These are phyloP conservation scores for Phoxinus dragarum DNA, from an alignment of 2,797 vertebrate genomes.

Conservation along the genomic window DNA sequence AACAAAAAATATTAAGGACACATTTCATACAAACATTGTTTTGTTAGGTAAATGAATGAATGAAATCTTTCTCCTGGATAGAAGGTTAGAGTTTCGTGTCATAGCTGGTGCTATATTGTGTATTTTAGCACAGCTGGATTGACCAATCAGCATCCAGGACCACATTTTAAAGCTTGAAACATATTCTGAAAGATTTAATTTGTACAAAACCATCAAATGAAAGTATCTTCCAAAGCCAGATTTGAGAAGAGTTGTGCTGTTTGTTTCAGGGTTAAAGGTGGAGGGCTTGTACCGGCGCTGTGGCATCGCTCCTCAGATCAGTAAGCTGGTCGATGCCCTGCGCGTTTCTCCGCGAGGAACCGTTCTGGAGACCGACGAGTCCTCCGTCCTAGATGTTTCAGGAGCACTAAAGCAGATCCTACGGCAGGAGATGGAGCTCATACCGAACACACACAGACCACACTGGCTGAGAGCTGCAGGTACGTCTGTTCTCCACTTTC, in stretches of 20 bases:
- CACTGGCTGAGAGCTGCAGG: slow-evolving; percentile 75
- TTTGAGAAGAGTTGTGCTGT: neutral
- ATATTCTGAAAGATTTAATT: neutral
- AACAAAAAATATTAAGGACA: neutral
- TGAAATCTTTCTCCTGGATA: neutral
- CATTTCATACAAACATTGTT: neutral
- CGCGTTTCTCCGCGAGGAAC: slow-evolving; percentile 63
- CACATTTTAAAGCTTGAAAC: neutral
- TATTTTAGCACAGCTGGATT: neutral
- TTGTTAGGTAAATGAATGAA: neutral
- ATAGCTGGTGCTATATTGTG: neutral
- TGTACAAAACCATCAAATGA: neutral
- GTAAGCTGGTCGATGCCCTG: slow-evolving; percentile 70
- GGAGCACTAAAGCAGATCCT: slow-evolving; percentile 77
- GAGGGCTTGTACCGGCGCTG: slow-evolving; percentile 80
- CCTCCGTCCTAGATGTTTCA: slow-evolving; percentile 70
- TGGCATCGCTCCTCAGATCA: slow-evolving; percentile 71
- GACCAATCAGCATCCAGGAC: slow-evolving; percentile 1
- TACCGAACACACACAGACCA: slow-evolving; percentile 60
- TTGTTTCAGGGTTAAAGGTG: slow-evolving; percentile 74
- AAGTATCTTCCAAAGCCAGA: neutral
- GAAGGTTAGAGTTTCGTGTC: neutral
- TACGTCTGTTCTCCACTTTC: neutral
- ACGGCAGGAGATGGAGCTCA: slow-evolving; percentile 66
- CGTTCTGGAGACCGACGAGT: slow-evolving; percentile 69